Evolutionary conservation across 2,888 invertebrate species (phyloP).

Genomic region (Lucinisca nassula): DNA sequence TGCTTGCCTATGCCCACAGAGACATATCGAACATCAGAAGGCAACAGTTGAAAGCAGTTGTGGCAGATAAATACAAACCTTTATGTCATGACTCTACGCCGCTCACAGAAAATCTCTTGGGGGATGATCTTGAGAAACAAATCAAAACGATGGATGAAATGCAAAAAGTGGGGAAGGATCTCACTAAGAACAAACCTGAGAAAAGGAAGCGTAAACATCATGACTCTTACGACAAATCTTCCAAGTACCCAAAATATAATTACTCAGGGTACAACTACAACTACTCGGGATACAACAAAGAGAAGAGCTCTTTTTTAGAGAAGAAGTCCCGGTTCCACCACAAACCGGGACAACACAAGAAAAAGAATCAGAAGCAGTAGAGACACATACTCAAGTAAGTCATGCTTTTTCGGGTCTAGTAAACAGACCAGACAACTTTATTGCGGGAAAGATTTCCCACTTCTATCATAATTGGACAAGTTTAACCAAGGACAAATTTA

Average conservation of each 20-base stretch:
- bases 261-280: neutral
- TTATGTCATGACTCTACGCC: neutral
- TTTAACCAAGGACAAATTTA: neutral
- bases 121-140: slow-evolving; percentile 9
- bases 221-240: neutral
- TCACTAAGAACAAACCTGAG: neutral
- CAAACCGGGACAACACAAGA: neutral
- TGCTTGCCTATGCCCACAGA: slow-evolving; percentile 10
- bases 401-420: neutral
- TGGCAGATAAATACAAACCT: neutral
- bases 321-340: neutral
- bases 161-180: neutral
- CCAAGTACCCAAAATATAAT: neutral
- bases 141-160: slow-evolving; percentile 5
- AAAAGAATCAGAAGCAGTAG: neutral
- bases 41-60: neutral
- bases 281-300: neutral
- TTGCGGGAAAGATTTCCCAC: neutral
- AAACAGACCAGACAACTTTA: slow-evolving; percentile 1
- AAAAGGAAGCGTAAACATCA: neutral
- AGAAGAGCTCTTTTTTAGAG: neutral
- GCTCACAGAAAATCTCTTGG: neutral
- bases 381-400: neutral
- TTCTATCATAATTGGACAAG: neutral
- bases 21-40: neutral